A percentile compares a stretch with the other conserved stretches of the same genome.
phyloP scores from a whole-genome alignment of 2,888 invertebrate genomes.

The Nephrotoma guestfalica region DNA sequence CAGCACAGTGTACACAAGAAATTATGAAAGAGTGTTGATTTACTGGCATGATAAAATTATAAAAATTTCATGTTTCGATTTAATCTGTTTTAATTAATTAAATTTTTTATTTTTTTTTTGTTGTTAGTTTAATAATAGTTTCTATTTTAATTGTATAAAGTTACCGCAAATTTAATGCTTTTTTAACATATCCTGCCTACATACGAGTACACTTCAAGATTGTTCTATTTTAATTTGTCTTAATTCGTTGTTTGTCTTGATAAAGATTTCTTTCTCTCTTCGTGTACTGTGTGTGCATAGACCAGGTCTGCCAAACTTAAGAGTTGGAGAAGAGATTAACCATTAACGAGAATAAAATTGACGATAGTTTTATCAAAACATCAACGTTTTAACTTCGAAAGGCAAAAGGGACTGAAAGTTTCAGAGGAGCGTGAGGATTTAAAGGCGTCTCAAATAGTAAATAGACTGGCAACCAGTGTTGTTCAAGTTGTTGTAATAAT shows the following conservation, averaged over 20 bases:
- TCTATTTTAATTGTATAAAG: neutral
- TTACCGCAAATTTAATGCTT: neutral
- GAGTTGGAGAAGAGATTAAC: neutral
- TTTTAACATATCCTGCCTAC: neutral
- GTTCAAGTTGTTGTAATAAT: too few species aligned
- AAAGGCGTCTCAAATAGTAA: too few species aligned
- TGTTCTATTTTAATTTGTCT: neutral
- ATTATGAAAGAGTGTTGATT: neutral
- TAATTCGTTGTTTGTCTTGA: neutral
- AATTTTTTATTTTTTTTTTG: neutral
- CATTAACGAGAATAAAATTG: too few species aligned
- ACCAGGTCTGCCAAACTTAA: neutral
- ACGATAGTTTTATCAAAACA: too few species aligned
- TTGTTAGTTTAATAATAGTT: neutral
- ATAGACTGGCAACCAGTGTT: too few species aligned
- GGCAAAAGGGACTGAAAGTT: too few species aligned
- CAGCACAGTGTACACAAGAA: neutral
- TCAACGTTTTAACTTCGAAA: too few species aligned
- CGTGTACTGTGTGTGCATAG: neutral
- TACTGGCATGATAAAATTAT: neutral
- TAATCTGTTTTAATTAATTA: neutral
- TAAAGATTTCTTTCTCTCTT: neutral
- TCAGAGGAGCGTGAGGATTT: too few species aligned
- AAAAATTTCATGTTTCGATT: neutral
- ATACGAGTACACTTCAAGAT: neutral